These are phyloP conservation scores for Mythimna ferrago DNA, from an alignment of 2,888 invertebrate species.

Conservation along the genomic window DNA sequence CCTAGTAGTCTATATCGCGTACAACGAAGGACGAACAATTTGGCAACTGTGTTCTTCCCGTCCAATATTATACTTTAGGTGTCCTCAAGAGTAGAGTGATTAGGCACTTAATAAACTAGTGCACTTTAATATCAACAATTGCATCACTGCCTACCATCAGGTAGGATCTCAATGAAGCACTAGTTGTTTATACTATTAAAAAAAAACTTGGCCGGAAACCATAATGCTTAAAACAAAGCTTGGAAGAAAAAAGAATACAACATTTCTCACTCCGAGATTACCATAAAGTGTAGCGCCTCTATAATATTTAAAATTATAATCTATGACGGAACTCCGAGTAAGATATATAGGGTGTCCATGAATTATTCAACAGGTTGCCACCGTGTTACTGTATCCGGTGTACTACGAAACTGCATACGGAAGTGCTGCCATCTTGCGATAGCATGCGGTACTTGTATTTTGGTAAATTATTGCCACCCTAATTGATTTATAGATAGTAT, in stretches of 20 bases:
- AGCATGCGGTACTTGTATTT: slow-evolving; percentile 55
- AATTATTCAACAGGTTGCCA: slow-evolving; percentile 68
- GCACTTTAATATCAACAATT: too few relatives aligned
- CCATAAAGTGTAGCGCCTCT: slow-evolving; percentile 40
- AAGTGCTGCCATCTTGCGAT: slow-evolving; percentile 66
- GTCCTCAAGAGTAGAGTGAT: too few relatives aligned
- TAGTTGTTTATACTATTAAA: too few relatives aligned
- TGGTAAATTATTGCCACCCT: slow-evolving; percentile 55
- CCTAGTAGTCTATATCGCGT: too few relatives aligned
- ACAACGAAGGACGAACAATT: too few relatives aligned
- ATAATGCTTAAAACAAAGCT: background rate
- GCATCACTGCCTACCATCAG: too few relatives aligned
- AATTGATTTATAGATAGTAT: slow-evolving; percentile 60
- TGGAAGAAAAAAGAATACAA: slow-evolving; percentile 5
- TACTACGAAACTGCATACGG: slow-evolving; percentile 58
- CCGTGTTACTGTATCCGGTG: slow-evolving; percentile 66
- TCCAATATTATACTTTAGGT: too few relatives aligned
- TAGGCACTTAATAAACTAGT: too few relatives aligned
- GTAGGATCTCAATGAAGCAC: too few relatives aligned
- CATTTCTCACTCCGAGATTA: slow-evolving; percentile 23
- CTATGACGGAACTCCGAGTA: slow-evolving; percentile 55
- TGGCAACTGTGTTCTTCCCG: too few relatives aligned
- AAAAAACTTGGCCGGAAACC: background rate
- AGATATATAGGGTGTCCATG: slow-evolving; percentile 65
- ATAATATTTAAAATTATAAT: slow-evolving; percentile 63